Conservation (phyloP, 2,113 vertebrate genomes). For the Vombatus ursinus region DNA sequence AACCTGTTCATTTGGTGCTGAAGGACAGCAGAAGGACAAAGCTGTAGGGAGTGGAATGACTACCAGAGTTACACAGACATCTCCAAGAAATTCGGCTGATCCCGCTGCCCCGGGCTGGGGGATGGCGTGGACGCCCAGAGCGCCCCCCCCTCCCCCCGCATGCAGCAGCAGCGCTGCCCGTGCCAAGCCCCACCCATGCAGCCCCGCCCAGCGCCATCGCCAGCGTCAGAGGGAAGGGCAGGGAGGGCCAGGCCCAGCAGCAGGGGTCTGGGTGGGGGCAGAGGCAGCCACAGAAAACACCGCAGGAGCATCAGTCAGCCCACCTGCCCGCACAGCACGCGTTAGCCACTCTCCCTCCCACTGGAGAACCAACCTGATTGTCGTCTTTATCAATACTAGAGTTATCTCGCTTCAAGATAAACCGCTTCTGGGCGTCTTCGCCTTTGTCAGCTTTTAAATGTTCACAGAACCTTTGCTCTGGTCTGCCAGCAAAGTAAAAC, state of each 20-base stretch:
- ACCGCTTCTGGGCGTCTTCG: conserved; percentile 92
- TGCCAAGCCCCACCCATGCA: conserved; percentile 87
- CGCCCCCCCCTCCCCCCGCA: conserved; percentile 70
- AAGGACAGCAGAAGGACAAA: conserved; percentile 72
- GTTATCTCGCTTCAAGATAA: conserved; percentile 93
- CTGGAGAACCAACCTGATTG: conserved; percentile 90
- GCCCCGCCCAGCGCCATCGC: conserved; percentile 79
- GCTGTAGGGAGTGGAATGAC: conserved; percentile 75
- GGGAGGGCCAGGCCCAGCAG: conserved; percentile 50
- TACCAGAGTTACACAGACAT: conserved; percentile 81
- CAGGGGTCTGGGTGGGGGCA: conserved; percentile 22
- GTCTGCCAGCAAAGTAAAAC: conserved; percentile 91
- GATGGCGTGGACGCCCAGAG: conserved; percentile 55
- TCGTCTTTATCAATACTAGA: conserved; percentile 93
- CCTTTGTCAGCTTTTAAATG: conserved; percentile 92
- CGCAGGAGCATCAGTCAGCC: conserved; percentile 84
- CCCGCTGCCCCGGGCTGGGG: conserved; percentile 74
- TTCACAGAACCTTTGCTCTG: conserved; percentile 92
- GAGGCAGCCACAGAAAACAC: conserved; percentile 79
- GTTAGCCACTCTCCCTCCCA: conserved; percentile 87
- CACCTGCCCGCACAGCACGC: conserved; percentile 85
- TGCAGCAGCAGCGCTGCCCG: conserved; percentile 81
- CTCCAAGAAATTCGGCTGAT: conserved; percentile 73
- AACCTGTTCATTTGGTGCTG: conserved; percentile 67
- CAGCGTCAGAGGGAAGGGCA: conserved; percentile 39